phyloP scores from a whole-genome alignment of 1,140 invertebrate species.

The Lysiphlebus fabarum region DNA sequence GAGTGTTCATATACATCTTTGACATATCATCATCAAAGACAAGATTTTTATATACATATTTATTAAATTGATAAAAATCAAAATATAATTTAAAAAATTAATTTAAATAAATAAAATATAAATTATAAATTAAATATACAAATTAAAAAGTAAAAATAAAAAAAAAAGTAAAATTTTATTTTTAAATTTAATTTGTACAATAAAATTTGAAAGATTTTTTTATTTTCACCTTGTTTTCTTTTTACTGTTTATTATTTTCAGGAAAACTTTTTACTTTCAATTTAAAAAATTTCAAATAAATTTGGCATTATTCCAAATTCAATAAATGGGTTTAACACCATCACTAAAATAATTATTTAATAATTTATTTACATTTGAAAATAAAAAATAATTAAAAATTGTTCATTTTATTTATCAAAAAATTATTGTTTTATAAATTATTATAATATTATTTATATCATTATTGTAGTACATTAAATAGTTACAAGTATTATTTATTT shows the following conservation, averaged over 20 bases:
- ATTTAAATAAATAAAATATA: constrained; percentile 5
- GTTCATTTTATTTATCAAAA: no score
- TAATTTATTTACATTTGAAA: no score
- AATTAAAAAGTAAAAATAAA: constrained; percentile 10
- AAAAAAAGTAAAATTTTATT: constrained; percentile 20
- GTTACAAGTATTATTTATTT: no score
- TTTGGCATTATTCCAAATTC: constrained; percentile 38
- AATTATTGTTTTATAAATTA: no score
- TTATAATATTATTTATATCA: no score
- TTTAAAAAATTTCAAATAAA: constrained; percentile 30
- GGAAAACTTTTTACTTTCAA: constrained; percentile 28
- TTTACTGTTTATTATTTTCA: constrained; percentile 32
- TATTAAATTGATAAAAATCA: neutral
- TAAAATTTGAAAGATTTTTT: neutral
- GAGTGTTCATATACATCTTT: constrained; percentile 19
- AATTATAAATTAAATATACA: constrained; percentile 4
- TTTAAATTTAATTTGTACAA: constrained; percentile 15
- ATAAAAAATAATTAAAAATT: no score
- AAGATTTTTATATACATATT: neutral
- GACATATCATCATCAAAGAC: constrained; percentile 21
- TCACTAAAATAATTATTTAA: neutral
- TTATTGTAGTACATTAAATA: no score
- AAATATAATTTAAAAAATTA: neutral
- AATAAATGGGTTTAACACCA: constrained; percentile 27
- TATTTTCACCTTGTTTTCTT: neutral